phyloP scores from a whole-genome alignment of 2,113 vertebrate genomes.

The Apteryx mantelli region DNA sequence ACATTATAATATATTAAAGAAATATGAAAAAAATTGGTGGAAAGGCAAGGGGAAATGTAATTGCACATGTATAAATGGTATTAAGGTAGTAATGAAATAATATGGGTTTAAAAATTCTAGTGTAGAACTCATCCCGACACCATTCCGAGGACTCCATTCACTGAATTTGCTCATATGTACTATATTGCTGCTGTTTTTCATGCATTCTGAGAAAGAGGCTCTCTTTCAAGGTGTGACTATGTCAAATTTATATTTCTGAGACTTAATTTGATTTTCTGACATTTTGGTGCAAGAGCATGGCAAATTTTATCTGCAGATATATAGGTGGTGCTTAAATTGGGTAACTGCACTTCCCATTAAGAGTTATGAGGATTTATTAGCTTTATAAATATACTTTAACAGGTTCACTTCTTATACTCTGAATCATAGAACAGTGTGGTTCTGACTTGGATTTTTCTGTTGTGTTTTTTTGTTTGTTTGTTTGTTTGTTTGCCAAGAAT shows the following conservation, averaged over 20 bases:
- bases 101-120: not conserved
- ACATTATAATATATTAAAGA: not conserved
- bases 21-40: not conserved
- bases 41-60: not conserved
- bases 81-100: not conserved
- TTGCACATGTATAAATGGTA: not conserved
- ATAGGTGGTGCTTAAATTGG: not conserved
- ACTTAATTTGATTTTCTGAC: not conserved
- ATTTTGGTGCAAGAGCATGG: not conserved
- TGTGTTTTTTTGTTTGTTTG: not conserved
- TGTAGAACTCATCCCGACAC: not conserved
- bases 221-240: not conserved
- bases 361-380: not conserved
- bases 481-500: not conserved
- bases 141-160: not conserved
- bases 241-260: not conserved
- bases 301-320: not conserved
- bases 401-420: not conserved
- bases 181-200: not conserved
- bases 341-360: not conserved
- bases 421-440: not conserved
- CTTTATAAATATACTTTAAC: not conserved
- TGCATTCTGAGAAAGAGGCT: not conserved
- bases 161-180: not conserved
- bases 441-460: not conserved